Percentiles rank a stretch among this genome's conserved stretches.
Conservation (phyloP, 1,140 invertebrate genomes). For the Drosophila grimshawi region DNA sequence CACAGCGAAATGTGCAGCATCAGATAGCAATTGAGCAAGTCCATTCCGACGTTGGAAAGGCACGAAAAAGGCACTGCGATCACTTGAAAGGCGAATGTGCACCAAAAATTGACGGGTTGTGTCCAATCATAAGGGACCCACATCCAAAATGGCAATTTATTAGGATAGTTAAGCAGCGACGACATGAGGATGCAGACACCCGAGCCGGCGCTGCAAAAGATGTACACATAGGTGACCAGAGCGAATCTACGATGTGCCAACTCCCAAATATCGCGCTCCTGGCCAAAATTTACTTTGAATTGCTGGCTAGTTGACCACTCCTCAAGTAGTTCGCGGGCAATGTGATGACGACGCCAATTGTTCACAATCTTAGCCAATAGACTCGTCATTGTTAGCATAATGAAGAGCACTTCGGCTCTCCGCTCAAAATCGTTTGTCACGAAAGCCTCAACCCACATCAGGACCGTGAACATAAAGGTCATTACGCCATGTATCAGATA, state of each 20-base stretch:
- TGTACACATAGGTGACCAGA: conserved; percentile 24
- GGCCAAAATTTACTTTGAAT: conserved; percentile 18
- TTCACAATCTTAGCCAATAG: conserved; percentile 53
- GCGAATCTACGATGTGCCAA: conserved; percentile 40
- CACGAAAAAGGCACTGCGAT: conserved; percentile 45
- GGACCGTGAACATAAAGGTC: conserved; percentile 27
- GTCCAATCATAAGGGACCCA: conserved; percentile 67
- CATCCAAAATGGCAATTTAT: conserved; percentile 54
- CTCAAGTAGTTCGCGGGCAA: conserved; percentile 36
- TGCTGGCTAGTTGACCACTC: conserved; percentile 33
- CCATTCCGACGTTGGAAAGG: conserved; percentile 42
- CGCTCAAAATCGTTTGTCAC: conserved; percentile 49
- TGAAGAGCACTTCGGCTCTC: conserved; percentile 50
- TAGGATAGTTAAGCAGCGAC: conserved; percentile 31
- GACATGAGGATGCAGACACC: conserved; percentile 36
- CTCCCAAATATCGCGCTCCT: conserved; percentile 49
- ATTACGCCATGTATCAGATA: conserved; percentile 45
- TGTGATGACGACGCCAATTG: conserved; percentile 40
- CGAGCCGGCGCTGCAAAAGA: conserved; percentile 29
- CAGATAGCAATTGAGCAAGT: conserved; percentile 63
- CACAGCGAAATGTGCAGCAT: conserved; percentile 60
- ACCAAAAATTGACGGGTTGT: conserved; percentile 47
- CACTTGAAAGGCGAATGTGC: conserved; percentile 37
- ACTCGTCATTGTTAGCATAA: conserved; percentile 56
- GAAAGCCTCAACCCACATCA: conserved; percentile 64